Evolutionary conservation across 2,888 invertebrate species (phyloP), one percentile per base, ranked within the genome.

Genomic region (Melanchra persicariae): DNA sequence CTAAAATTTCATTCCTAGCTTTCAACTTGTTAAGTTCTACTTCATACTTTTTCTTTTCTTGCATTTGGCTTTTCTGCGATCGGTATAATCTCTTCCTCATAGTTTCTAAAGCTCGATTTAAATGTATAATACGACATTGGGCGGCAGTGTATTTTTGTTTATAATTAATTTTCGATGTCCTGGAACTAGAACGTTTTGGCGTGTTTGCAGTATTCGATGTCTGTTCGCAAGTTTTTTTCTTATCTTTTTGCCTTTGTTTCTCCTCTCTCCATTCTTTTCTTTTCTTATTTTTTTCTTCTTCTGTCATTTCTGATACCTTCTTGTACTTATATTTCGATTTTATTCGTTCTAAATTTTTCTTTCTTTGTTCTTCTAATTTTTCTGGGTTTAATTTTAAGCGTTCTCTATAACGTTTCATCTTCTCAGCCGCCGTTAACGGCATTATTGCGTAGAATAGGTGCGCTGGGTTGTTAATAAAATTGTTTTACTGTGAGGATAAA

Each of bases 1-100:
- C 58, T 58, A 58, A 58, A 40, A 58, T 40, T 43, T 58, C 40
- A 58, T 58, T 58, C 17, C 40, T 58, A 58, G 37, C 58, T 3
- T 58, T 58, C 37, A 37, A 37, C 37, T 37, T 37, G 37, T 37
- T 10, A 37, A 37, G 37, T 37, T 37, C 37, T 37, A 10, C 12
- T 37, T 37, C 37, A 37, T 10, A 37, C 37, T 10, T 37, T 37
- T 37, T 37, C 37, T 37, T 37, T 37, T 37, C 37, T 37, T 37
- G 37, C 9, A 37, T 37, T 37, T 37, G 37, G 37, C 10, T 37
- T 37, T 37, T 9, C 37, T 37, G 37, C 10, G 37, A 37, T 37
- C 37, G 37, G 37, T 37, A 37, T 37, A 37, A 37, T 10, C 10
- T 37, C 37, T 37, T 37, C 10, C 37, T 37, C 37, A 37, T 37